Conservation (phyloP, 1,140 invertebrate genomes). For the Calosoma granatense region DNA sequence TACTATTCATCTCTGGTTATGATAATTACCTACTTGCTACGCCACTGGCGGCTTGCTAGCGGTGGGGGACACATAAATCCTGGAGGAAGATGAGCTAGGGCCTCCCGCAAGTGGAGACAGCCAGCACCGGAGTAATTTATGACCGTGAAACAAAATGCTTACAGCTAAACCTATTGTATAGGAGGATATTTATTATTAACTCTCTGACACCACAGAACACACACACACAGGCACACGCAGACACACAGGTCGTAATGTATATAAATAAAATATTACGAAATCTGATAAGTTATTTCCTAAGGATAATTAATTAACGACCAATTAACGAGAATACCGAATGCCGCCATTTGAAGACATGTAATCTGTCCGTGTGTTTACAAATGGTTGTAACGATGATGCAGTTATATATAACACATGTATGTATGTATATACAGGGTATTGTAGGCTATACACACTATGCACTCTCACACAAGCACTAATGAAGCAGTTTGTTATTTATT, state of each 20-base stretch:
- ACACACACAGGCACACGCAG: too few relatives aligned
- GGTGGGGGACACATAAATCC: slow-evolving; percentile 4
- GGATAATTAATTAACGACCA: neutral
- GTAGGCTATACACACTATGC: too few relatives aligned
- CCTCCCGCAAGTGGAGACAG: neutral
- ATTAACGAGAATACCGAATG: neutral
- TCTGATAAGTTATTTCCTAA: slow-evolving; percentile 3
- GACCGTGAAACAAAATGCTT: neutral
- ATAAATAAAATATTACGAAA: neutral
- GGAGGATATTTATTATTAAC: neutral
- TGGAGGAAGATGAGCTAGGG: neutral
- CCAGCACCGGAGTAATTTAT: slow-evolving; percentile 3
- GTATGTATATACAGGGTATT: too few relatives aligned
- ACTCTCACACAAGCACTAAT: too few relatives aligned
- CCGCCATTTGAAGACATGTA: neutral
- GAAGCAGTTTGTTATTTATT: too few relatives aligned
- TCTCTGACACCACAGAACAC: neutral
- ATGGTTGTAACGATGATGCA: too few relatives aligned
- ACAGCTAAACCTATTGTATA: slow-evolving; percentile 4
- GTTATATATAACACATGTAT: too few relatives aligned
- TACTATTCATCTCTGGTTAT: too few relatives aligned
- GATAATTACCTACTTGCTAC: neutral
- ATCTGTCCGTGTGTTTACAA: neutral
- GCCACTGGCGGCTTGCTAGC: neutral
- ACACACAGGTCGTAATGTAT: too few relatives aligned